These are phyloP conservation scores for Beroe ovata DNA, from an alignment of 37 sponge, comb jelly and placozoan species.

Conservation along the genomic window DNA sequence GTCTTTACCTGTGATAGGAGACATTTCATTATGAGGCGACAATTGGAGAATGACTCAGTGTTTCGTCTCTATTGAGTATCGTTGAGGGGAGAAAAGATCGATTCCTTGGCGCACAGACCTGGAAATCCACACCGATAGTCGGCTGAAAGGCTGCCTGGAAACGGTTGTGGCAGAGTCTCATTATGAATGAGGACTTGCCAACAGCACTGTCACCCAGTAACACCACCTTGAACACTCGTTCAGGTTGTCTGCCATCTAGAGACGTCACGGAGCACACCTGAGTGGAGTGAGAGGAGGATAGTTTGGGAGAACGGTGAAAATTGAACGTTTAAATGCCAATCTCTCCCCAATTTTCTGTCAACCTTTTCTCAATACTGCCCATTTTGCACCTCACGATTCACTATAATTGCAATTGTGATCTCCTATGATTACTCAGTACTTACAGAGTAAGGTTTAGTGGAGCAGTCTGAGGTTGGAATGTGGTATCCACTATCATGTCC, in stretches of 20 bases:
- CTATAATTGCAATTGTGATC: no score
- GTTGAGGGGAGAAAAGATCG: no score
- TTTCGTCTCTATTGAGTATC: no score
- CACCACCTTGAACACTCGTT: slow-evolving; percentile 76
- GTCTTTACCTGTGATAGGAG: slow-evolving; percentile 68
- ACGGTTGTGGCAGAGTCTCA: slow-evolving; percentile 74
- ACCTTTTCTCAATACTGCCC: no score
- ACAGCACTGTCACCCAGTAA: slow-evolving; percentile 79
- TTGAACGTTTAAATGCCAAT: no score
- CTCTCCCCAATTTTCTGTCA: no score
- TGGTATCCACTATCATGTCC: slow-evolving; percentile 44
- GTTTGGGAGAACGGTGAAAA: no score
- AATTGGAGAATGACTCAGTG: no score
- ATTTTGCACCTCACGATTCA: no score
- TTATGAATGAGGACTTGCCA: slow-evolving; percentile 81
- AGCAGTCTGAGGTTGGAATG: slow-evolving; percentile 43
- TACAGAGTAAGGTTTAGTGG: slow-evolving; percentile 51
- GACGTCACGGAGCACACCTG: slow-evolving; percentile 63
- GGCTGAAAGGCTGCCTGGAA: slow-evolving; percentile 75
- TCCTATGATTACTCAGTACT: no score
- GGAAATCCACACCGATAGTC: slow-evolving; percentile 76
- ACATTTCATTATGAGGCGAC: no score
- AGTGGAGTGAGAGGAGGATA: neutral
- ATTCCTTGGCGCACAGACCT: no score
- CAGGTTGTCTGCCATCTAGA: slow-evolving; percentile 70